A percentile compares a stretch with the other conserved stretches of the same genome.
Evolutionary conservation across 2,888 invertebrate species (phyloP).

Genomic region (Schrankia costaestrigalis): DNA sequence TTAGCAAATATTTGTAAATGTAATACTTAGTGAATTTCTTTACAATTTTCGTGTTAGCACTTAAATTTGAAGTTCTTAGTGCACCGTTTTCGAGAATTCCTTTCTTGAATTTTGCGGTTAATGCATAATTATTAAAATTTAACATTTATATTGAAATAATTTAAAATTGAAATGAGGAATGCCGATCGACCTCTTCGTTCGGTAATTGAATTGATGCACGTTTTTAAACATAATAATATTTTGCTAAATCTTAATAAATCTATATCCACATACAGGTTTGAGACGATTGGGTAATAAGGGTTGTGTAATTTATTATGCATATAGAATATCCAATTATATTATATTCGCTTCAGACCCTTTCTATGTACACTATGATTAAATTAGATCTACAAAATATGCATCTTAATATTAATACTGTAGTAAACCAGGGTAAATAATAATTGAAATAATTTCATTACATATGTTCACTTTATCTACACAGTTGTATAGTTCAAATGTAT

Average conservation of each 20-base stretch:
- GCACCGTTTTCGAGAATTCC: constrained; percentile 61
- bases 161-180: no score
- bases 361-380: constrained; percentile 37
- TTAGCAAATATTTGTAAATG: constrained; percentile 66
- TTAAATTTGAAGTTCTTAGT: constrained; percentile 55
- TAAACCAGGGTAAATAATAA: constrained; percentile 58
- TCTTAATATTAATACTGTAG: constrained; percentile 45
- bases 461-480: constrained; percentile 37
- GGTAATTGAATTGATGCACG: constrained; percentile 29
- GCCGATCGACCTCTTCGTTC: constrained; percentile 29
- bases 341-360: constrained; percentile 53
- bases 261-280: constrained; percentile 58
- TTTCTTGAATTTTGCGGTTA: constrained; percentile 47
- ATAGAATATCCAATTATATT: constrained; percentile 62
- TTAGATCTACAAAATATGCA: constrained; percentile 36
- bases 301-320: constrained; percentile 76
- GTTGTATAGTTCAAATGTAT: constrained; percentile 41
- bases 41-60: constrained; percentile 66
- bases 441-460: constrained; percentile 36
- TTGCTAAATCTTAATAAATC: constrained; percentile 48
- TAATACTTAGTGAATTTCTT: constrained; percentile 67
- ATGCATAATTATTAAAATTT: constrained; percentile 38
- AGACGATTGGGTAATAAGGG: constrained; percentile 70
- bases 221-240: constrained; percentile 40
- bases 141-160: constrained; percentile 20